Evolutionary conservation across 2,888 invertebrate species (phyloP).

Genomic region (Ditula angustiorana): DNA sequence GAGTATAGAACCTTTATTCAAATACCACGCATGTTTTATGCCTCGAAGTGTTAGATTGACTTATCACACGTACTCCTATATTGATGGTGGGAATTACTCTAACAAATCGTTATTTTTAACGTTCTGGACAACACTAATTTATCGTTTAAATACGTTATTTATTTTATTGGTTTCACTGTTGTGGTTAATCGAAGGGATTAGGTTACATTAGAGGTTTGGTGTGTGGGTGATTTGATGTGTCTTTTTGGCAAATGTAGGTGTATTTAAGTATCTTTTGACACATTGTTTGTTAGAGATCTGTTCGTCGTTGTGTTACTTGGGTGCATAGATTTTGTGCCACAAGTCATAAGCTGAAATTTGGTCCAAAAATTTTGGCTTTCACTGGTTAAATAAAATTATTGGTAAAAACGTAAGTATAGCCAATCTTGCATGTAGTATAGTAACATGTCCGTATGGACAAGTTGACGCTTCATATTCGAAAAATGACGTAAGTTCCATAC

Average conservation of each 20-base stretch:
- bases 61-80: conserved; percentile 46
- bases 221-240: neutral
- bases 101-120: conserved; percentile 50
- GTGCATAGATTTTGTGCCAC: no score
- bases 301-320: no score
- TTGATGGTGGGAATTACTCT: conserved; percentile 40
- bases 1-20: conserved; percentile 10
- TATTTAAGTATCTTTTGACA: no score
- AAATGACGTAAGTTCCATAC: no score
- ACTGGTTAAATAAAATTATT: no score
- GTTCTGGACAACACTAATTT: conserved; percentile 51
- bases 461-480: no score
- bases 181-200: neutral
- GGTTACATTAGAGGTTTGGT: neutral
- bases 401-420: no score
- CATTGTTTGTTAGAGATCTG: no score
- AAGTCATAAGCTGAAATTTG: no score
- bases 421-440: no score
- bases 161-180: conserved; percentile 53
- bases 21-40: conserved; percentile 39
- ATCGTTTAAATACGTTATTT: conserved; percentile 57
- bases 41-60: conserved; percentile 54
- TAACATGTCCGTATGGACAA: no score
- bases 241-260: neutral
- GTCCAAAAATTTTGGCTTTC: no score